phyloP scores from a whole-genome alignment of 2,888 invertebrate species.

The Tolmerus cingulatus region DNA sequence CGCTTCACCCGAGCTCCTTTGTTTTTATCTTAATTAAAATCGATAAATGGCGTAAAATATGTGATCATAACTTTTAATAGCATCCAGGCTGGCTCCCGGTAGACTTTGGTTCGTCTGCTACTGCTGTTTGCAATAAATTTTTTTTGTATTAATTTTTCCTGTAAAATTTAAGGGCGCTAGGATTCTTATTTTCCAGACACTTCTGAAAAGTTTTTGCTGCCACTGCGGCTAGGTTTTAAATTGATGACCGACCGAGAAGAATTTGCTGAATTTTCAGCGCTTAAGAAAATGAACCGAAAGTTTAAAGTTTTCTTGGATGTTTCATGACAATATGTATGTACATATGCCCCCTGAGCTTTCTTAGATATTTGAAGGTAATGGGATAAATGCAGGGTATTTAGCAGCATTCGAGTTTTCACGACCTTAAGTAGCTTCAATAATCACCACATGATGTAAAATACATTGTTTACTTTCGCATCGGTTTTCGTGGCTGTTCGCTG shows the following conservation, averaged over 20 bases:
- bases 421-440: background rate
- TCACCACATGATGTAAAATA: too few relatives aligned
- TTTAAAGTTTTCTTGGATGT: background rate
- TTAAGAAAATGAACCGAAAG: background rate
- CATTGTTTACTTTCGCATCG: too few relatives aligned
- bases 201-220: background rate
- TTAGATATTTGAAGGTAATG: background rate
- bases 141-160: background rate
- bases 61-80: conserved; percentile 49
- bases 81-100: conserved; percentile 7
- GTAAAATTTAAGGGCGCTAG: conserved; percentile 2
- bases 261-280: background rate
- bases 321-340: background rate
- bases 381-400: background rate
- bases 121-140: background rate
- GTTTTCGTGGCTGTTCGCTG: too few relatives aligned
- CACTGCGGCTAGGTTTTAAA: background rate
- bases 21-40: conserved; percentile 50
- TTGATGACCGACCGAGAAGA: background rate
- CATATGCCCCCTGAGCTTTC: background rate
- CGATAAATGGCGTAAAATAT: conserved; percentile 50
- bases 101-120: background rate
- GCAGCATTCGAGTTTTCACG: background rate
- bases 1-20: conserved; percentile 1
- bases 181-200: conserved; percentile 31